Conservation (phyloP, 2,888 invertebrate genomes). For the Fragum sueziense region DNA sequence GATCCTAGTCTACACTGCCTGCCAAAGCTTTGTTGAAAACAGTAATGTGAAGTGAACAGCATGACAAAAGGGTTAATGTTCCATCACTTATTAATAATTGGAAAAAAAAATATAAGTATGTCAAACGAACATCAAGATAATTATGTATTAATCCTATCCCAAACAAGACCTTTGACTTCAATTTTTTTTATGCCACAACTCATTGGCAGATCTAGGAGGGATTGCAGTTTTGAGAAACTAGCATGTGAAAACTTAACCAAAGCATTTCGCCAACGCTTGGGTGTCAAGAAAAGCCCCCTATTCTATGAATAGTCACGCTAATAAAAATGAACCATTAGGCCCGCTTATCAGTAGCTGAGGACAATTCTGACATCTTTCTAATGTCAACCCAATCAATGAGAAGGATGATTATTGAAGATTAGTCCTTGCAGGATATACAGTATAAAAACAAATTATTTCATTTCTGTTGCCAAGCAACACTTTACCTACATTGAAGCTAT, state of each 20-base stretch:
- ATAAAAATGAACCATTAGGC: not conserved
- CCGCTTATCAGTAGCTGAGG: not conserved
- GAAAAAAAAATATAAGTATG: too few species aligned
- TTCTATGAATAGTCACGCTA: not conserved
- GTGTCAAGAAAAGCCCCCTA: not conserved
- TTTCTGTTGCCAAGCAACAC: constrained; percentile 18
- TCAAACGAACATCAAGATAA: too few species aligned
- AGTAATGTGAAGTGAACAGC: too few species aligned
- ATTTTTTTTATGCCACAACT: too few species aligned
- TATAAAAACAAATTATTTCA: constrained; percentile 23
- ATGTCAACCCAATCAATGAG: not conserved
- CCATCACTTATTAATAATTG: too few species aligned
- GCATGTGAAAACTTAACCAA: not conserved
- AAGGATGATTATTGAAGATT: not conserved
- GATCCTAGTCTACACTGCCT: too few species aligned
- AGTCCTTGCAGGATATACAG: not conserved
- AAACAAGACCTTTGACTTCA: too few species aligned
- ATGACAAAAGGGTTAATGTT: too few species aligned
- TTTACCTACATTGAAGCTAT: constrained; percentile 9
- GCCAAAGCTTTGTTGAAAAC: too few species aligned
- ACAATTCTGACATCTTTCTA: not conserved
- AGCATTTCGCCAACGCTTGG: not conserved
- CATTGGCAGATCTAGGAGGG: too few species aligned
- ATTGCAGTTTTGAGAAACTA: not conserved
- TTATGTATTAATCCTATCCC: too few species aligned